Conservation (phyloP, 2,113 vertebrate genomes). For the Elachura formosa region DNA sequence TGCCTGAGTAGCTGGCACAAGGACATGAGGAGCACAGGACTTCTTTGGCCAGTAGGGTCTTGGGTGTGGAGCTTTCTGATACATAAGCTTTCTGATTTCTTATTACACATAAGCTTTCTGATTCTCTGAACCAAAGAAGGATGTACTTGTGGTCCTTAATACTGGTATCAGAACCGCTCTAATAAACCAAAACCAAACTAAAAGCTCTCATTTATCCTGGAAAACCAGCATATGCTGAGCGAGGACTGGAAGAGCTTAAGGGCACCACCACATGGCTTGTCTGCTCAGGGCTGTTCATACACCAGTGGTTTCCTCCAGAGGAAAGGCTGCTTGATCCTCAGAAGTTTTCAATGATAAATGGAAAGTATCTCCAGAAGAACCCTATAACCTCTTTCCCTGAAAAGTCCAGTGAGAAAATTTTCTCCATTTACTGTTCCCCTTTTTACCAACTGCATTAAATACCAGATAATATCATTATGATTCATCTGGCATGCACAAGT, state of each 20-base stretch:
- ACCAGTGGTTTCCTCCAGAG: neutral
- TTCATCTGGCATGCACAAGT: neutral
- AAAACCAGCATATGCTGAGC: neutral
- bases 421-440: neutral
- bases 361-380: neutral
- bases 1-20: neutral
- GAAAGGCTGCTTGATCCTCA: neutral
- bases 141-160: neutral
- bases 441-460: neutral
- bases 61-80: neutral
- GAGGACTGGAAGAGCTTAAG: neutral
- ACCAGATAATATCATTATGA: neutral
- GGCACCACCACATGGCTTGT: neutral
- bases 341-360: neutral
- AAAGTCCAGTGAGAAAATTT: neutral
- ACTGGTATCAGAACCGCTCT: accelerated
- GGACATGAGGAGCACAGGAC: neutral
- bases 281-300: neutral
- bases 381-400: accelerated
- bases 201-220: neutral
- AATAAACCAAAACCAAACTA: neutral
- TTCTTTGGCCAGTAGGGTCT: neutral
- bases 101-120: neutral
- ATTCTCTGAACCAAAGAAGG: neutral
- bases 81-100: too few relatives aligned